phyloP scores from a whole-genome alignment of 2,797 vertebrate genomes.

The Phaenicophaeus curvirostris region DNA sequence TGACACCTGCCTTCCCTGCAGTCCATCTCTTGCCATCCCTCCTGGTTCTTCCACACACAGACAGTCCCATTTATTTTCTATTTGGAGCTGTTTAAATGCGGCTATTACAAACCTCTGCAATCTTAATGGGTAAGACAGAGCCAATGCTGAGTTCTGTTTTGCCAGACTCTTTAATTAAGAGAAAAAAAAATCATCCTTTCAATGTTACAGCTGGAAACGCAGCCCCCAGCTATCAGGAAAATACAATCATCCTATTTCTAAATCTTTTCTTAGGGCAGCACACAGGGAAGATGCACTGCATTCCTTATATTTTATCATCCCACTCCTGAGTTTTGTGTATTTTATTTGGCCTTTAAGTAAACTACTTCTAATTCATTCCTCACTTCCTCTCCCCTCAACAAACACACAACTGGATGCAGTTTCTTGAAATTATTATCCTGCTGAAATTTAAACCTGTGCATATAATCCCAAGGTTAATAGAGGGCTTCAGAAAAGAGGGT shows the following conservation, averaged over 20 bases:
- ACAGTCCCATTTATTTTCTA: background rate
- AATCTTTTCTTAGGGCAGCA: background rate
- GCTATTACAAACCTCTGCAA: background rate
- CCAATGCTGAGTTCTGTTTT: background rate
- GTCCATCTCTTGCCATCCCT: background rate
- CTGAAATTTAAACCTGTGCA: background rate
- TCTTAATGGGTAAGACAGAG: background rate
- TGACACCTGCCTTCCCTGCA: background rate
- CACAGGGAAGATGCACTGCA: background rate
- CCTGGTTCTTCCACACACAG: background rate
- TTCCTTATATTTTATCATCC: background rate
- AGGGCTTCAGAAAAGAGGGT: background rate
- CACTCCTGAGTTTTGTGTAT: background rate
- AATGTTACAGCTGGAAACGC: background rate
- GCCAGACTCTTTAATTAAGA: background rate
- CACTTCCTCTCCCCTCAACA: too few species aligned
- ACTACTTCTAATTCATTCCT: background rate
- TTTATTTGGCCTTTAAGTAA: conserved; percentile 22
- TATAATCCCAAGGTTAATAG: conserved; percentile 19
- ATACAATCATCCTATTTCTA: background rate
- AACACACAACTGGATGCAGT: background rate
- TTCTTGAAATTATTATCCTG: background rate
- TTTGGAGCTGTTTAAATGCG: background rate
- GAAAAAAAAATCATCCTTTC: background rate
- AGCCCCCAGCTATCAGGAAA: background rate